phyloP scores from a whole-genome alignment of 2,888 invertebrate species.

The Drosophila conformis region DNA sequence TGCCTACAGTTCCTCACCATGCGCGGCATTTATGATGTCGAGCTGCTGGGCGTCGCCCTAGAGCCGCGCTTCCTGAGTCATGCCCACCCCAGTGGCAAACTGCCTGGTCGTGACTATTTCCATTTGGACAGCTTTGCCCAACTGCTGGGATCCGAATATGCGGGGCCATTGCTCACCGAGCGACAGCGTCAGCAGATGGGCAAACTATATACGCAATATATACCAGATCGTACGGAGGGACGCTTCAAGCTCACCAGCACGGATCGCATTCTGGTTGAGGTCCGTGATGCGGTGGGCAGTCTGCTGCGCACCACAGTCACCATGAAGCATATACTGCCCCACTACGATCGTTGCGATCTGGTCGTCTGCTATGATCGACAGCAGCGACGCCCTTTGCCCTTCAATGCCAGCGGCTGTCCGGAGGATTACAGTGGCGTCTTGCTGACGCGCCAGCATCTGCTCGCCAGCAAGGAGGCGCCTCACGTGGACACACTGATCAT shows the following conservation, averaged over 20 bases:
- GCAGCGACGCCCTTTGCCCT: constrained; percentile 85
- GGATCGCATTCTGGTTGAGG: constrained; percentile 87
- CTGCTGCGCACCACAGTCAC: constrained; percentile 85
- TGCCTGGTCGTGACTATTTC: constrained; percentile 87
- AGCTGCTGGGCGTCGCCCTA: constrained; percentile 87
- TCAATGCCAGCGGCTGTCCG: constrained; percentile 85
- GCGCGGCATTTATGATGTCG: constrained; percentile 86
- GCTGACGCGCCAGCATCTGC: constrained; percentile 75
- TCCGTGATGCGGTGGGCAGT: constrained; percentile 85
- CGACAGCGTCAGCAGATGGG: constrained; percentile 86
- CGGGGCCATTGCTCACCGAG: constrained; percentile 86
- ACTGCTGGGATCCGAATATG: constrained; percentile 78
- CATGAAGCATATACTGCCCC: constrained; percentile 88
- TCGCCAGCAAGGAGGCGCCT: constrained; percentile 53
- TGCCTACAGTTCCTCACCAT: constrained; percentile 88
- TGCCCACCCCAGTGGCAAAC: constrained; percentile 86
- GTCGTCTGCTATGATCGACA: constrained; percentile 87
- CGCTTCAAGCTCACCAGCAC: constrained; percentile 86
- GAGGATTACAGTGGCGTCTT: constrained; percentile 85
- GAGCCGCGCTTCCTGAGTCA: constrained; percentile 86
- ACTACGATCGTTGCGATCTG: constrained; percentile 88
- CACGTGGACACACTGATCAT: constrained; percentile 86
- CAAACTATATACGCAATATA: constrained; percentile 87
- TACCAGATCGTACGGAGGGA: constrained; percentile 86
- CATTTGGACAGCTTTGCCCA: constrained; percentile 87